These are phyloP conservation scores for Xyrauchen texanus DNA, from an alignment of 2,113 vertebrate species.

Conservation along the genomic window DNA sequence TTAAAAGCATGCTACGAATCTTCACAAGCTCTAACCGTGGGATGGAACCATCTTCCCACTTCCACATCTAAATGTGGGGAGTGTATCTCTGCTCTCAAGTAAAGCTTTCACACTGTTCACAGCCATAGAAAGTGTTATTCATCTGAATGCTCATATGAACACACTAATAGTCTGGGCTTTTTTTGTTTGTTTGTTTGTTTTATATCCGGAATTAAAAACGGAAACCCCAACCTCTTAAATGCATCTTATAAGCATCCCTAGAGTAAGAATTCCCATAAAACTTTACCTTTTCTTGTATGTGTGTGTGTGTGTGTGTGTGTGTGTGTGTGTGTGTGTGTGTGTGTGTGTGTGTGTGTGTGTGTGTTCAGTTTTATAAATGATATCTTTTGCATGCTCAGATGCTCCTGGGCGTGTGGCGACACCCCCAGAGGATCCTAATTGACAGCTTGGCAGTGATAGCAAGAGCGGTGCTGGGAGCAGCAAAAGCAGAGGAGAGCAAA, in stretches of 20 bases:
- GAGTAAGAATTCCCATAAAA: conserved; percentile 6
- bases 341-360: conserved; percentile 2
- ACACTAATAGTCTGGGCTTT: conserved; percentile 4
- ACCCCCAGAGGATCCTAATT: conserved; percentile 55
- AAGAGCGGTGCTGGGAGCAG: conserved; percentile 33
- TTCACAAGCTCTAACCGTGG: conserved; percentile 3
- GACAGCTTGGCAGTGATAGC: conserved; percentile 69
- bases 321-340: background rate
- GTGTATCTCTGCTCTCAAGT: conserved; percentile 30
- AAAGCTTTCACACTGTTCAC: conserved; percentile 8
- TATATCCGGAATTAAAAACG: background rate
- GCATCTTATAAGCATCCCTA: conserved; percentile 6
- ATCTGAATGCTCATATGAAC: conserved; percentile 12
- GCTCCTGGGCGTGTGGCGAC: conserved; percentile 12
- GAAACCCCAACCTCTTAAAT: background rate
- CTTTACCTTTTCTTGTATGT: background rate
- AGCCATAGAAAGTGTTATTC: conserved; percentile 20
- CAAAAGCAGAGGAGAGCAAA: conserved; percentile 9
- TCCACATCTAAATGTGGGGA: conserved; percentile 23
- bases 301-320: conserved; percentile 27
- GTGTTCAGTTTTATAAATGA: conserved; percentile 36
- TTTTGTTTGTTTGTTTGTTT: conserved; percentile 17
- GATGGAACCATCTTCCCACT: background rate
- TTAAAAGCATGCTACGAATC: conserved; percentile 6
- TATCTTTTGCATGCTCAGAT: conserved; percentile 50